A percentile compares a stretch with the other conserved stretches of the same genome.
phyloP scores from a whole-genome alignment of 2,797 vertebrate genomes.

The Myiothlypis chrysogaster region DNA sequence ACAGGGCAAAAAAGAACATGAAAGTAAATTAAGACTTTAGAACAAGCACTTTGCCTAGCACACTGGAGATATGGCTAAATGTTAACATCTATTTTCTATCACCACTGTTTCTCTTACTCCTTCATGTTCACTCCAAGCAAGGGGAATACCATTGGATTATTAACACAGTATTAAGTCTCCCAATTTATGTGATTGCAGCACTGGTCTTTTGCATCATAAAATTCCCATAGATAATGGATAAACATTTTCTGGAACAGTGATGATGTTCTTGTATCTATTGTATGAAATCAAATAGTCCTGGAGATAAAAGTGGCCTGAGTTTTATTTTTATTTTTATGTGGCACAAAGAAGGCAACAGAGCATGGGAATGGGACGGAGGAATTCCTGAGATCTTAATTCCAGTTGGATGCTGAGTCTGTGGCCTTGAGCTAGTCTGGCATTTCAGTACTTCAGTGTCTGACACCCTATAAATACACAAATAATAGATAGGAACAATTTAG shows the following conservation, averaged over 20 bases:
- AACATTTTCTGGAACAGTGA: neutral
- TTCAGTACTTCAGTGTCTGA: slow-evolving; percentile 1
- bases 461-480: slow-evolving; percentile 61
- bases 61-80: neutral
- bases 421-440: slow-evolving; percentile 40
- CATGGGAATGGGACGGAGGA: slow-evolving; percentile 5
- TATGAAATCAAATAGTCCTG: neutral
- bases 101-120: neutral
- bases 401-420: neutral
- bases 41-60: neutral
- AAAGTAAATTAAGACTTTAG: neutral
- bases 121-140: neutral
- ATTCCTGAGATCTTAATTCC: slow-evolving; percentile 29
- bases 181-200: neutral
- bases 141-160: neutral
- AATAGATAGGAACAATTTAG: slow-evolving; percentile 39
- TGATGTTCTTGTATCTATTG: neutral
- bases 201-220: neutral
- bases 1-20: neutral
- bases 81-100: neutral
- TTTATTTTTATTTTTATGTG: neutral
- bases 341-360: neutral
- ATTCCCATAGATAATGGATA: neutral
- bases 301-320: neutral
- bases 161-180: neutral